phyloP scores from a whole-genome alignment of 2,888 invertebrate genomes.

The Philereme transversata region DNA sequence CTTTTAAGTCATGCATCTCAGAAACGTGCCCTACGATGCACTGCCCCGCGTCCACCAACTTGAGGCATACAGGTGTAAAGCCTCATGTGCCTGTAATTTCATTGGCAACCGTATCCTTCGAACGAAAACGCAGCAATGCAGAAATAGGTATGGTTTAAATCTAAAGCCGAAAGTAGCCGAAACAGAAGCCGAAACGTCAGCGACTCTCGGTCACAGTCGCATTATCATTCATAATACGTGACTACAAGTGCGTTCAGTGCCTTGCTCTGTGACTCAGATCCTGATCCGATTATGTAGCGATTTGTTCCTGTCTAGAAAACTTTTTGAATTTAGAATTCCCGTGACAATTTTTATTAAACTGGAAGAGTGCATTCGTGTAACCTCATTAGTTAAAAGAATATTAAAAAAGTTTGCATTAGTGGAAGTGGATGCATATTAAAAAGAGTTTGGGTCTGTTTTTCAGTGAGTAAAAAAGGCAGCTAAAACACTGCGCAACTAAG shows the following conservation, averaged over 20 bases:
- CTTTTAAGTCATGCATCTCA: no score
- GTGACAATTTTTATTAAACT: slow-evolving; percentile 1
- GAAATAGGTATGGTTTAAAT: neutral
- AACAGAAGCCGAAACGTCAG: slow-evolving; percentile 7
- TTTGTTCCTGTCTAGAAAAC: slow-evolving; percentile 26
- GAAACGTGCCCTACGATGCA: no score
- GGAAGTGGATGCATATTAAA: no score
- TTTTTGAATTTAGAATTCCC: slow-evolving; percentile 6
- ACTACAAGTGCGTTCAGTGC: slow-evolving; percentile 34
- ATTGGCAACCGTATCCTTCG: no score
- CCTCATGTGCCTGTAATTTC: no score
- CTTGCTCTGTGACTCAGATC: slow-evolving; percentile 34
- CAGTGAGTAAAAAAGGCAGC: no score
- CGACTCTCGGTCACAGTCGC: slow-evolving; percentile 16
- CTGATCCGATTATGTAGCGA: slow-evolving; percentile 27
- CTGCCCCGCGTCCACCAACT: no score
- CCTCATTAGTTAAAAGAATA: neutral
- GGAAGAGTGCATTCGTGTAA: no score
- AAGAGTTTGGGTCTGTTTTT: no score
- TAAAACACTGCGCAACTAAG: no score
- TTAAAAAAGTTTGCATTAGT: neutral
- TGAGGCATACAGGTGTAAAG: no score
- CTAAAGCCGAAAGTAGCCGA: slow-evolving; percentile 4
- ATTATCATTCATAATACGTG: slow-evolving; percentile 63
- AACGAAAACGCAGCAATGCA: no score